A percentile compares a stretch with the other conserved stretches of the same genome.
phyloP scores from a whole-genome alignment of 30 jellyfish, hydroid and myxozoan genomes.

The Hydractinia echinata region DNA sequence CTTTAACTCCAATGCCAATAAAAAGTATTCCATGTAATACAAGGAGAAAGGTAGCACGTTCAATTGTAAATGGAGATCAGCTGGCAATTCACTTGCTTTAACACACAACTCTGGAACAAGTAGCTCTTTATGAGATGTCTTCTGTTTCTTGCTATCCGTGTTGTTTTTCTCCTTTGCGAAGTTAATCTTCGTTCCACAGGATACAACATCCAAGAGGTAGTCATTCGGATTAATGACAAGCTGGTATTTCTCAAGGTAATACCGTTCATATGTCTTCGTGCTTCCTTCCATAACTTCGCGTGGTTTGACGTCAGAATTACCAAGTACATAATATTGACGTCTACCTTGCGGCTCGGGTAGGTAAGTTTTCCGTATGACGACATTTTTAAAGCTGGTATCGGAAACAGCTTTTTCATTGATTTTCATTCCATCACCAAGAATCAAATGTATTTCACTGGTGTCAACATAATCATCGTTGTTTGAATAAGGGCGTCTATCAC shows the following conservation, averaged over 20 bases:
- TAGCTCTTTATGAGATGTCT: not conserved
- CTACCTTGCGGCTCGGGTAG: conserved; percentile 2
- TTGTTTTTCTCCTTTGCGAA: conserved; percentile 34
- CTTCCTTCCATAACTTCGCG: conserved; percentile 20
- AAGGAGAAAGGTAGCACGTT: conserved; percentile 52
- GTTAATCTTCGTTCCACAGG: conserved; percentile 18
- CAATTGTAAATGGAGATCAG: conserved; percentile 60
- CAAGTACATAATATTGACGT: conserved; percentile 41
- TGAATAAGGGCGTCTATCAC: not conserved
- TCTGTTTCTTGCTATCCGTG: not conserved
- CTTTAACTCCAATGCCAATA: conserved; percentile 51
- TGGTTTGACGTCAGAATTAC: not conserved
- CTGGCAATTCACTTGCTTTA: conserved; percentile 41
- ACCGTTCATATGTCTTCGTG: conserved; percentile 49
- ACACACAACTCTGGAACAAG: conserved; percentile 72
- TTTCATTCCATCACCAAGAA: not conserved
- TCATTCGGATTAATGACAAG: conserved; percentile 21
- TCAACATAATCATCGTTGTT: not conserved
- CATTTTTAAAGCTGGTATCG: conserved; percentile 22
- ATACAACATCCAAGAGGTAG: conserved; percentile 48
- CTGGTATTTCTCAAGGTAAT: conserved; percentile 48
- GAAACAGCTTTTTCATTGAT: not conserved
- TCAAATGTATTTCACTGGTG: not conserved
- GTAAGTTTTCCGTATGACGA: conserved; percentile 47
- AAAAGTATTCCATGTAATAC: conserved; percentile 42